Evolutionary conservation across 1,140 invertebrate species (phyloP), one percentile per base, ranked within the genome.

Genomic region (Drosophila suzukii): DNA sequence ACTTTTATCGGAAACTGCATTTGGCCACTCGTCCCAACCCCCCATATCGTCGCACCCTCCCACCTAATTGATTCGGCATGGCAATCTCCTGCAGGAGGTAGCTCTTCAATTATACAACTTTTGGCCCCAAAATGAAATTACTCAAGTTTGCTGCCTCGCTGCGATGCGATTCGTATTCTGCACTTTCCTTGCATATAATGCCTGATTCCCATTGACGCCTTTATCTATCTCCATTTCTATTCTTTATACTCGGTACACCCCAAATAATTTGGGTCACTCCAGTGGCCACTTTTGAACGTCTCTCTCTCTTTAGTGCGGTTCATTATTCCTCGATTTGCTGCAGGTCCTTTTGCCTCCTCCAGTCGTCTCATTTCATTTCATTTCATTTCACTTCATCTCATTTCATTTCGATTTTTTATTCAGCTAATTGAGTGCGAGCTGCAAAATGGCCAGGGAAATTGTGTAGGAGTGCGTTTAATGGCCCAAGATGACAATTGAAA

Each of bases 41-140:
- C 17, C 17, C 0, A 11, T 13, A 38, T 38, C 44, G 12, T 13
- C 4, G 12, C 27, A 27, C 27, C 44, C 60, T n/a, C 10, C 4
- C 34, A 56, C 63, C 68, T 85, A 85, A 85, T 85, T 85, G 82
- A 85, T 85, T 39, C 39, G 36, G n/a, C 20, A 17, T 20, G 46
- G 54, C 63, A 39, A 36, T 53, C 39, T 67, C 36, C 43, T 41
- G 58, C 66, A 66, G 72, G n/a, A 62, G 32, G 7, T 34, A 34
- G 44, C 81, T 73, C 72, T 80, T 80, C 76, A 84, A 81, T 70
- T 81, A 81, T 81, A 57, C 51, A 81, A 81, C 56, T 77, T 77
- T 74, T 60, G 61, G 66, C 30, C 30, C 49, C 61, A 15, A 75
- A 84, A 85, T 72, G 38, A 66, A 81, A 81, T 85, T 86, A 81